Evolutionary conservation across 2,113 vertebrate species (phyloP).

Genomic region (Cephalopterus ornatus): DNA sequence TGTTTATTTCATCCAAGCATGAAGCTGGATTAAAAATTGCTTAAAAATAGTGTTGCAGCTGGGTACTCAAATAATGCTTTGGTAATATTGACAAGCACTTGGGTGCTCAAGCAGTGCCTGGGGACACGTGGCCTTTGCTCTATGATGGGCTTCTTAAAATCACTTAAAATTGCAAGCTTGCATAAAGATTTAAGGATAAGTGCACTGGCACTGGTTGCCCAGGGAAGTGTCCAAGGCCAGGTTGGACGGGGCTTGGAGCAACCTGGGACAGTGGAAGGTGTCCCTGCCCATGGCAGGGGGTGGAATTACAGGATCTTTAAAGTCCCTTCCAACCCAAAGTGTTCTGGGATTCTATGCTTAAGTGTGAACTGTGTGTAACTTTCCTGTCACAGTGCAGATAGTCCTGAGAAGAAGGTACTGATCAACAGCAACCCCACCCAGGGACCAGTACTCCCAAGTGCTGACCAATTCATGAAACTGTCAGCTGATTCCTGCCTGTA

Average conservation of each 20-base stretch:
- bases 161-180: not conserved
- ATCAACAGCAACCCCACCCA: not conserved
- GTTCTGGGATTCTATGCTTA: too few relatives aligned
- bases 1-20: not conserved
- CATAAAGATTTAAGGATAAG: not conserved
- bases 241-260: not conserved
- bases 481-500: not conserved
- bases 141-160: not conserved
- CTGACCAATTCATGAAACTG: too few relatives aligned
- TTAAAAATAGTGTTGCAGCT: not conserved
- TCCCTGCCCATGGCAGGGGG: not conserved
- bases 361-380: not conserved
- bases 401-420: not conserved
- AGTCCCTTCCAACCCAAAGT: not conserved
- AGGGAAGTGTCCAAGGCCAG: not conserved
- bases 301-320: not conserved
- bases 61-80: not conserved
- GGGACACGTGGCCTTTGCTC: not conserved
- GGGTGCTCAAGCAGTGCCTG: not conserved
- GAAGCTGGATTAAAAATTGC: not conserved
- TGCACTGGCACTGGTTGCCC: not conserved
- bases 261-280: too few relatives aligned
- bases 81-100: not conserved
- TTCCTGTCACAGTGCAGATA: not conserved
- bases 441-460: accelerated